A percentile compares a stretch with the other conserved stretches of the same genome.
Evolutionary conservation across 2,113 vertebrate species (phyloP).

Genomic region (Enhydra lutris): DNA sequence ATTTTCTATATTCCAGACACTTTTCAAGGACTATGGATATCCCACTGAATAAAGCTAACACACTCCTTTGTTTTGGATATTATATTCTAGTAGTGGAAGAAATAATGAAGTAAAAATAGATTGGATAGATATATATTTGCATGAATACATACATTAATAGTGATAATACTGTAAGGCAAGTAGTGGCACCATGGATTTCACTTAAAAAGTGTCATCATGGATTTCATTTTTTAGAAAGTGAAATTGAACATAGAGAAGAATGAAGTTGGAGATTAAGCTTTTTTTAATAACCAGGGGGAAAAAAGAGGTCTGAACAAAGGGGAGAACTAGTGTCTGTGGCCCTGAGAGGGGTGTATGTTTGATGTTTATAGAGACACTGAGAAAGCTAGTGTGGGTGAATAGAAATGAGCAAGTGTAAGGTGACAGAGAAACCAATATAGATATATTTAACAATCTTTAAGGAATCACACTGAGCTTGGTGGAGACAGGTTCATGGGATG

Average conservation of each 20-base stretch:
- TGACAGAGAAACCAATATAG: not conserved
- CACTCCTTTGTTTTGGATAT: not conserved
- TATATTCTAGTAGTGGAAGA: not conserved
- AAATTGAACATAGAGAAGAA: not conserved
- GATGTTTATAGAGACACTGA: not conserved
- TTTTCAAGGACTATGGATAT: not conserved
- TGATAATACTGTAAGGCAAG: not conserved
- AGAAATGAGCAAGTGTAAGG: not conserved
- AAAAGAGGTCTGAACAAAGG: not conserved
- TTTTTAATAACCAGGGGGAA: not conserved
- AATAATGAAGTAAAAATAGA: not conserved
- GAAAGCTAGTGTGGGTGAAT: not conserved
- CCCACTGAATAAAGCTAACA: not conserved
- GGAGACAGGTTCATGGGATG: not conserved
- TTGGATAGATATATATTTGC: not conserved
- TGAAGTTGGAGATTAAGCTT: not conserved
- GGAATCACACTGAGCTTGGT: not conserved
- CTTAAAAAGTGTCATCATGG: not conserved
- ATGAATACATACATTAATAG: not conserved
- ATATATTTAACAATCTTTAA: not conserved
- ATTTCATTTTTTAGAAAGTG: not conserved
- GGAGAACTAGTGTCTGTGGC: not conserved
- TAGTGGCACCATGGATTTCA: not conserved
- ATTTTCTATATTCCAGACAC: not conserved
- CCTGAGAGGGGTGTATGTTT: not conserved